Evolutionary conservation across 2,888 invertebrate species (phyloP), one percentile per base, ranked within the genome.

Genomic region (Microctonus hyperodae): DNA sequence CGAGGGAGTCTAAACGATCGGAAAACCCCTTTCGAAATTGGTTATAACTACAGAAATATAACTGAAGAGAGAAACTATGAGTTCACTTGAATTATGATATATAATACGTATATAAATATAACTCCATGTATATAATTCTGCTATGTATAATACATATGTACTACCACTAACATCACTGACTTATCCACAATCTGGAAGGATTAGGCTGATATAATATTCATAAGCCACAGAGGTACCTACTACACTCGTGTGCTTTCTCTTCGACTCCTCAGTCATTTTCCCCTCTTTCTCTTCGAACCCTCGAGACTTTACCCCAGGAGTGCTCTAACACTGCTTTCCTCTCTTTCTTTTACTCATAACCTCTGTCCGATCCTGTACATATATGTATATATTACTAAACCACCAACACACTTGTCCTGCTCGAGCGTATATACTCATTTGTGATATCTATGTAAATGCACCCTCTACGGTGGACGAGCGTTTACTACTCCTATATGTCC

Each of bases 191-290:
- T 80, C 78, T 78, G 77, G 75, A 73, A 77, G 79, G 80, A 81
- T 81, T 78, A 80, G 78, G 70, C 76, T 81, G 80, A 79, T 81
- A 80, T 78, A 80, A 81, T 81, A 81, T 81, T 81, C 79, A 80
- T 80, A 79, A 80, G 79, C 78, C 75, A 74, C 74, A 70, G 28
- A 5, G n/a, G 31, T 25, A 56, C 64, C 66, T 60, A 69, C 28
- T 48, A 25, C 35, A 67, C 65, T 65, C 66, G 58, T 37, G 33
- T 48, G n/a, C 50, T 65, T 65, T 60, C 44, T 67, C 65, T 44
- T 64, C 33, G n/a, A 57, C 56, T 25, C 56, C 64, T 35, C 64
- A 56, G 28, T 64, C 64, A 61, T 61, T 68, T 69, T 57, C 57
- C 65, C 70, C 65, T 63, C 58, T 65, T 69, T 67, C 60, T 72